Evolutionary conservation across 2,888 invertebrate genomes (phyloP).

Genomic region (Copidosoma aretas): DNA sequence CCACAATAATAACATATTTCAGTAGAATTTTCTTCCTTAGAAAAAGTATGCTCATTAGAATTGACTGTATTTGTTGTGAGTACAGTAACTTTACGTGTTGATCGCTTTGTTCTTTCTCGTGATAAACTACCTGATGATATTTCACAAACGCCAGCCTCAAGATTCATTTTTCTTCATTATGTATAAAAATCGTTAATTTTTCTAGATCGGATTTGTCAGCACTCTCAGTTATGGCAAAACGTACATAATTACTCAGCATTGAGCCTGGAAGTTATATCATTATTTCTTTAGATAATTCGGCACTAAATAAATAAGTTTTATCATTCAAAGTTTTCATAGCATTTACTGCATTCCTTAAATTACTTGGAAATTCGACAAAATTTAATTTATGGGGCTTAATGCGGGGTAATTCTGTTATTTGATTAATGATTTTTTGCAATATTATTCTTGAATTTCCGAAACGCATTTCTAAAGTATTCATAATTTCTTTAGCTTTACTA

Average conservation of each 20-base stretch:
- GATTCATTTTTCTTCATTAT: neutral
- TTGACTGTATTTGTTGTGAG: neutral
- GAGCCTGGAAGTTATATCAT: neutral
- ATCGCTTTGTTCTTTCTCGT: neutral
- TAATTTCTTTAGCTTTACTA: neutral
- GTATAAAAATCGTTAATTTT: neutral
- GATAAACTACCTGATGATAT: neutral
- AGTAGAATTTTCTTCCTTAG: neutral
- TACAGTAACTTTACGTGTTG: neutral
- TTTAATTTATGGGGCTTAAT: neutral
- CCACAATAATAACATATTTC: neutral
- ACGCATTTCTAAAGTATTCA: slow-evolving; percentile 2
- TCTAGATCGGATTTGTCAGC: neutral
- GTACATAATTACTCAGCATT: neutral
- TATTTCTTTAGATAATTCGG: neutral
- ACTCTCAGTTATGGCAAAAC: neutral
- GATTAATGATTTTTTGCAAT: neutral
- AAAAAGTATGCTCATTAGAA: neutral
- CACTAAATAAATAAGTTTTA: neutral
- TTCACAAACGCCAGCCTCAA: neutral
- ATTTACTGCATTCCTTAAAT: neutral
- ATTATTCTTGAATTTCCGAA: slow-evolving; percentile 6
- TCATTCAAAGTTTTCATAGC: slow-evolving; percentile 1
- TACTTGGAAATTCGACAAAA: neutral
- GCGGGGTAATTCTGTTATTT: neutral